Evolutionary conservation across 2,888 invertebrate genomes (phyloP), one percentile per base, ranked within the genome.

Genomic region (Drosophila picticornis): DNA sequence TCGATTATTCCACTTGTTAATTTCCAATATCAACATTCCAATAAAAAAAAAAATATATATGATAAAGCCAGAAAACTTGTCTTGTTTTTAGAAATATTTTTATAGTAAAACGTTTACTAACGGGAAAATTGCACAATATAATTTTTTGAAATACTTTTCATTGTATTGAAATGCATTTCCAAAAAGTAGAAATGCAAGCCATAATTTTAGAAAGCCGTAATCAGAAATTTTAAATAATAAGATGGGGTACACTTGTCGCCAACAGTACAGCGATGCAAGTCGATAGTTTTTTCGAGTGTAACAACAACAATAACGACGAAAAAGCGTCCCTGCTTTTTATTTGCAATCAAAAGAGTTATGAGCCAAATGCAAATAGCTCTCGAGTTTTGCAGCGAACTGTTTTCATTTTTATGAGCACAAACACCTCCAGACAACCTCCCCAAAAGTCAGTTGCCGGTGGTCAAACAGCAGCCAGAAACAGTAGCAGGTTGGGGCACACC

Each of bases 321-420:
- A 64, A 73, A 67, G 72, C 68, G 84, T 76, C 76, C 70, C 66
- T 10, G 63, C 70, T 50, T 67, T 83, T 90, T 85, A 85, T 85
- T 85, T 90, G 85, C 88, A 90, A 85, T 85, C 90, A 88, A 88
- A 88, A 88, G 87, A 90, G 90, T 90, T 90, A 87, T 89, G 84
- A 89, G 89, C 78, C 87, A 88, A 90, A 87, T 87, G 90, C 84
- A 90, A 87, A 87, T 88, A 80, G 70, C 70, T 53, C 50, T 10
- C 40, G 46, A 16, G 53, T 72, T 82, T 65, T n/a, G n/a, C 36
- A 27, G 25, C 70, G 57, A 70, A 87, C 71, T 68, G 76, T 72
- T 76, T 74, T 59, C 60, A 73, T 62, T 84, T 83, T 86, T 84
- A 86, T 74, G 80, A 77, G 80, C 52, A 9, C 46, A 46, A 46